Percentiles rank a stretch among this genome's conserved stretches.
Evolutionary conservation across 1,140 invertebrate species (phyloP).

Genomic region (Ooceraea biroi): DNA sequence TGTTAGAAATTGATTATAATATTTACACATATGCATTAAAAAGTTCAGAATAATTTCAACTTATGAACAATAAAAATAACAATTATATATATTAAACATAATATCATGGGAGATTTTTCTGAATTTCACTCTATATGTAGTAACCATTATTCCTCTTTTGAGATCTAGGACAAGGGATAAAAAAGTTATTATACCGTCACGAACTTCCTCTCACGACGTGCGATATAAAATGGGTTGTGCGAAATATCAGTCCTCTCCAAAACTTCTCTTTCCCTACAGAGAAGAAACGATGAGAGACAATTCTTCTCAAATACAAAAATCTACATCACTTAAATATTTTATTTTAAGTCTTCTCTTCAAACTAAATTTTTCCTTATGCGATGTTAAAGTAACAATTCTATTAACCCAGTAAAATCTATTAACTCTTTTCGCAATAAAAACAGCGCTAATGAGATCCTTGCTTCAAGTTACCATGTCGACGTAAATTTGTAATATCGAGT

Average conservation of each 20-base stretch:
- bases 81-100: neutral
- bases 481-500: neutral
- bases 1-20: too few relatives aligned
- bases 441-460: neutral
- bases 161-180: constrained; percentile 1
- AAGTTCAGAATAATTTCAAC: neutral
- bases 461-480: neutral
- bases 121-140: neutral
- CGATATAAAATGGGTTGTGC: neutral
- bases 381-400: neutral
- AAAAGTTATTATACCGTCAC: neutral
- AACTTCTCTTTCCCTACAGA: neutral
- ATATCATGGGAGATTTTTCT: neutral
- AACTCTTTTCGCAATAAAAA: neutral
- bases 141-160: neutral
- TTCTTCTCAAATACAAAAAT: neutral
- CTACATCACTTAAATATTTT: neutral
- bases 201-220: neutral
- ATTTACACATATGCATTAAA: too few relatives aligned
- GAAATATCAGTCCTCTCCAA: constrained; percentile 29
- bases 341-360: neutral
- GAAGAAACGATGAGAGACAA: neutral
- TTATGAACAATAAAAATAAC: neutral
- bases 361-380: neutral
- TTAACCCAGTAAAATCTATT: neutral